Percentiles rank a stretch among this genome's conserved stretches.
Evolutionary conservation across 92 coral and sea anemone genomes (phyloP).

Genomic region (Galaxea fascicularis): DNA sequence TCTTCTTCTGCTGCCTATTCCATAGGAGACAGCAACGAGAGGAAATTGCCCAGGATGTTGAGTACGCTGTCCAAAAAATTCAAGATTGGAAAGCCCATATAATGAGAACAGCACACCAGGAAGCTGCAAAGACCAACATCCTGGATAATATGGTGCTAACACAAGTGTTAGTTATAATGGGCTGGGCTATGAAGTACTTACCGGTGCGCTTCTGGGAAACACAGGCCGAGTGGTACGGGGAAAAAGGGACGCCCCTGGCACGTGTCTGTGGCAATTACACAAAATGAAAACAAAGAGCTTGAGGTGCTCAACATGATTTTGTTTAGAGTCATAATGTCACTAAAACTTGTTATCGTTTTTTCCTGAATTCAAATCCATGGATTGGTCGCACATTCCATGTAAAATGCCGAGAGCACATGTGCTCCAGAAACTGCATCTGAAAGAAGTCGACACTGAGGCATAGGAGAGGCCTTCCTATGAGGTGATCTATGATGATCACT

Average conservation of each 20-base stretch:
- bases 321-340: too few species aligned
- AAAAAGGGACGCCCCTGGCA: not conserved
- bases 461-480: too few species aligned
- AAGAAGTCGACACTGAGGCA: too few species aligned
- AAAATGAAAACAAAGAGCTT: not conserved
- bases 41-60: not conserved
- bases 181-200: not conserved
- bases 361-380: too few species aligned
- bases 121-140: not conserved
- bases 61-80: not conserved
- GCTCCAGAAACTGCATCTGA: too few species aligned
- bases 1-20: not conserved
- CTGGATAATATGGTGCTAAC: not conserved
- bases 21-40: not conserved
- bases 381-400: too few species aligned
- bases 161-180: not conserved
- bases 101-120: conserved; percentile 3
- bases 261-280: too few species aligned
- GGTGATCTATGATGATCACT: too few species aligned
- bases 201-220: not conserved
- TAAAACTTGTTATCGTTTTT: too few species aligned
- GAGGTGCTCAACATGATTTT: not conserved
- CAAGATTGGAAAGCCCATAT: conserved; percentile 18
- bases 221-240: not conserved
- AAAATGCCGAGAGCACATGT: too few species aligned